Evolutionary conservation across 2,797 vertebrate species (phyloP), one percentile per base, ranked within the genome.

Genomic region (Acestrorhynchus altus): DNA sequence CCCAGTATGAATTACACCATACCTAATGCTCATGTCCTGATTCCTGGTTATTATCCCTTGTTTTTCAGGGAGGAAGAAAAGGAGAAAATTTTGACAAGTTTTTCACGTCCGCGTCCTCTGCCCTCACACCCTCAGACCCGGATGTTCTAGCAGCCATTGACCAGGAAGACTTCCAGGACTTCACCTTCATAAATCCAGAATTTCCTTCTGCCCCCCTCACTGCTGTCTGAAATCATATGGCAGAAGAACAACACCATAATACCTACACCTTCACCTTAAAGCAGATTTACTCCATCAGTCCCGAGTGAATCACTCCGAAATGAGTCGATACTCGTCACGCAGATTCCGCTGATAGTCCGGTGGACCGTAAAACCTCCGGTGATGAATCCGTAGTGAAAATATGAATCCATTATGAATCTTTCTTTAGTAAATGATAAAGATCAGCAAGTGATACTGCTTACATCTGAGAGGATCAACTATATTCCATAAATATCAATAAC

Each of bases 41-140:
- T 26, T 56, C 1, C 4, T 1, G 16, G 10, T 52, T 20, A 18
- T 72, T 18, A 77, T 44, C 56, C 82, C 9, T 81, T 87, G 59
- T 86, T 52, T 78, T 28, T 46, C 86, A 97, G 96, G 95, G 96
- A 47, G 96, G 96, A 22, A 93, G 80, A 75, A 96, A 95, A 66
- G 96, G 94, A 0, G 96, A 97, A 89, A 97, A 97, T 84, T 97
- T 97, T 42, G 96, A 97, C 90, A 94, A 96, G 83, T 97, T 96
- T 90, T 97, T 97, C 92, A 97, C 96, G 0, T 91, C 91, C 8
- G 94, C 94, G 18, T 91, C 95, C 0, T 92, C 96, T 0, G 94
- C 88, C 0, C 91, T 97, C 81, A 97, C 96, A 0, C 96, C 96
- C 1, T 96, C 96, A 0, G 96, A 97, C 87, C 95, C 95, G 4